These are phyloP conservation scores for Melinaea marsaeus DNA, from an alignment of 2,888 invertebrate genomes.

Conservation along the genomic window DNA sequence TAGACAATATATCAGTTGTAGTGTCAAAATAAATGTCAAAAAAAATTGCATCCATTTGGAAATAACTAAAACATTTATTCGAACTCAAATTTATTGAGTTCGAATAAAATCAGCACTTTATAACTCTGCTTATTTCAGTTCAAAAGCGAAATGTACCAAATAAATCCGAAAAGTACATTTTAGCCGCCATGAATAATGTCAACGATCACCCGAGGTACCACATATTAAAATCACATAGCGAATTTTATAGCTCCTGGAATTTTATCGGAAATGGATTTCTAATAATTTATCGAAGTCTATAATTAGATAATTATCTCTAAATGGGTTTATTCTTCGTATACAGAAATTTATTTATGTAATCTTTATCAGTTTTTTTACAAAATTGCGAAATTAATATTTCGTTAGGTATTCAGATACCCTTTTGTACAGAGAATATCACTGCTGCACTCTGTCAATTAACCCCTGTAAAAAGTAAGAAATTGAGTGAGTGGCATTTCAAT, in stretches of 20 bases:
- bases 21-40: too few relatives aligned
- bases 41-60: neutral
- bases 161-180: conserved; percentile 35
- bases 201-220: conserved; percentile 50
- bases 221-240: conserved; percentile 66
- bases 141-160: conserved; percentile 36
- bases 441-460: too few relatives aligned
- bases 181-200: conserved; percentile 60
- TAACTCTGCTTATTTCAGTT: conserved; percentile 31
- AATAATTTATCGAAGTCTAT: conserved; percentile 15
- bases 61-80: conserved; percentile 12
- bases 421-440: too few relatives aligned
- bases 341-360: too few relatives aligned
- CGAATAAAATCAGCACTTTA: conserved; percentile 28
- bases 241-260: conserved; percentile 43
- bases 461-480: too few relatives aligned
- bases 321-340: neutral
- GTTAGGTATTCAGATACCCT: too few relatives aligned
- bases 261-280: conserved; percentile 11
- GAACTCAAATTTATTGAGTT: conserved; percentile 3
- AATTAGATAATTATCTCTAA: conserved; percentile 2
- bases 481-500: too few relatives aligned
- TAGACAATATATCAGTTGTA: too few relatives aligned
- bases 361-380: too few relatives aligned
- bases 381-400: too few relatives aligned